phyloP scores from a whole-genome alignment of 2,797 vertebrate genomes.

The Gorsachius magnificus region DNA sequence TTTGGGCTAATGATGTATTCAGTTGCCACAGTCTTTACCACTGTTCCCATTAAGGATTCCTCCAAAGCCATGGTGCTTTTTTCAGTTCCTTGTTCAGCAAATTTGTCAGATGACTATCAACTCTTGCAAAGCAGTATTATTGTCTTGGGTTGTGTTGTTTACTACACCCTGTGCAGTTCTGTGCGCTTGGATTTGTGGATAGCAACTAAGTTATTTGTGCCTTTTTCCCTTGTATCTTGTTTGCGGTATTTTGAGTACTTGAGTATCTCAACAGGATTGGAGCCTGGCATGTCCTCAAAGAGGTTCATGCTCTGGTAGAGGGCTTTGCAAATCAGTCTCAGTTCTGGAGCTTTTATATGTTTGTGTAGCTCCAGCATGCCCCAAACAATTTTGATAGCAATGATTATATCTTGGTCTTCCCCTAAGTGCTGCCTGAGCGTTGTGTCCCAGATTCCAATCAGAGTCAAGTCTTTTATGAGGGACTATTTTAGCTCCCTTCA shows the following conservation, averaged over 20 bases:
- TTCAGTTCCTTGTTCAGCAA: background rate
- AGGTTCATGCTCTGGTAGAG: background rate
- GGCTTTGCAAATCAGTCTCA: background rate
- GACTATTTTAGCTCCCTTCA: conserved; percentile 28
- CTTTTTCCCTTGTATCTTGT: background rate
- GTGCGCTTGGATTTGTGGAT: background rate
- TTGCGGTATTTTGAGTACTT: background rate
- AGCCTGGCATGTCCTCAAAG: background rate
- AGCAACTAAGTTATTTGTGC: background rate
- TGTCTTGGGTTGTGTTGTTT: background rate
- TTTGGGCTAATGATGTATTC: background rate
- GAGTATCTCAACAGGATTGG: background rate
- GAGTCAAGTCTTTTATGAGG: background rate
- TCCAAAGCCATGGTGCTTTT: background rate
- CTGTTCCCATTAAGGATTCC: background rate
- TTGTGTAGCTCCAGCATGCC: background rate
- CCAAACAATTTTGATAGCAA: background rate
- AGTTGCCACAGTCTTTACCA: background rate
- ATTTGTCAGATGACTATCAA: background rate
- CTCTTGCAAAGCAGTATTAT: background rate
- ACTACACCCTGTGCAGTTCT: background rate
- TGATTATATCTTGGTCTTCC: background rate
- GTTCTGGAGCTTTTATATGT: background rate
- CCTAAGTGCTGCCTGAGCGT: background rate
- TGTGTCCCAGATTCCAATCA: conserved; percentile 14